A percentile compares a stretch with the other conserved stretches of the same genome.
These are phyloP conservation scores for Drosophila ustulata DNA, from an alignment of 2,888 invertebrate species.

Conservation along the genomic window DNA sequence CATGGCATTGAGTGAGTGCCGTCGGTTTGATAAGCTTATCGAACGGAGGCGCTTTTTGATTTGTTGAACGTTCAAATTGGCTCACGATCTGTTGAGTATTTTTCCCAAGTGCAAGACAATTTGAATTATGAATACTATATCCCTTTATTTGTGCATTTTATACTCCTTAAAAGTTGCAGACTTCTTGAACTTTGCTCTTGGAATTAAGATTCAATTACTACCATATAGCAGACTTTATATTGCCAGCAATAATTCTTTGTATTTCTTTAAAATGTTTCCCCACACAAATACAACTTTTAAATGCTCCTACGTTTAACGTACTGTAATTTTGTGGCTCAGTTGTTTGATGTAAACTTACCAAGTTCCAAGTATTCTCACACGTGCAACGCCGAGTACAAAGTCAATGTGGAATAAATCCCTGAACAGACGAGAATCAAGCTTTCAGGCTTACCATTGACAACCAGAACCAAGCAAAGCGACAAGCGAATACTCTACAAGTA, in stretches of 20 bases:
- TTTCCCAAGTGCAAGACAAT: not conserved
- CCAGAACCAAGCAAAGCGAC: not conserved
- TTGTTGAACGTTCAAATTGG: constrained; percentile 15
- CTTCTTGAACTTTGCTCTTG: not conserved
- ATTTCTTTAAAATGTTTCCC: not conserved
- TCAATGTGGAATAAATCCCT: constrained; percentile 60
- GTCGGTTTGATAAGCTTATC: constrained; percentile 38
- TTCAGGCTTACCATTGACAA: constrained; percentile 33
- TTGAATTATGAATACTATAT: not conserved
- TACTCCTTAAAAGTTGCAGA: no score
- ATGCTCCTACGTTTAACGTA: not conserved
- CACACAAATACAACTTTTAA: not conserved
- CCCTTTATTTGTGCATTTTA: no score
- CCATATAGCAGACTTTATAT: not conserved
- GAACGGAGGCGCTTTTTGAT: constrained; percentile 27
- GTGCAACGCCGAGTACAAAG: constrained; percentile 25
- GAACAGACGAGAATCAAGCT: constrained; percentile 44
- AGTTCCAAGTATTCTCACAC: constrained; percentile 8
- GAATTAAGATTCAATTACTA: not conserved
- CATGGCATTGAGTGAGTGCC: constrained; percentile 23
- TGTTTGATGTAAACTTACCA: constrained; percentile 33
- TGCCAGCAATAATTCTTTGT: not conserved
- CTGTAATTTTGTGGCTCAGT: constrained; percentile 2
- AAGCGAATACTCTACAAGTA: not conserved
- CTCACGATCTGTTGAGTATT: constrained; percentile 13